Base-by-base conservation (phyloP, 2,113 vertebrate genomes). In the Pagrus major region DNA sequence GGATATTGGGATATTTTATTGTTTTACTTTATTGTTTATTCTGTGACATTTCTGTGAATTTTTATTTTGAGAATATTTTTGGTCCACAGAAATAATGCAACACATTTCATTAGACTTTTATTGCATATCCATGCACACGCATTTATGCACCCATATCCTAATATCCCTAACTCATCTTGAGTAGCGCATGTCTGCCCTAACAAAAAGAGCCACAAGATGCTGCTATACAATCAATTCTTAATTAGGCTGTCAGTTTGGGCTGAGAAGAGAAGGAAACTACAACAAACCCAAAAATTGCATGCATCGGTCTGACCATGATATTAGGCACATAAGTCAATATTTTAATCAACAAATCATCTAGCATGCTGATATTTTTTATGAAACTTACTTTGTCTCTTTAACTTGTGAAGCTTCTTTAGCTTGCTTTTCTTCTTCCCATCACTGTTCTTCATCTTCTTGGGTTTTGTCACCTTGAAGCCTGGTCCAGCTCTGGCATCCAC, bases 401-500 rank as follows among this genome's bases (percentile, higher is more conserved):
- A 86, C 69, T 95, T 95, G 78, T 95, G 94, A 29, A 96, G 92
- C 84, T 85, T 94, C 80, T 90, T 94, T 31, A 96, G 90, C 39
- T 95, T 95, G 89, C 89, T 95, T 80, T 95, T 96, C 80, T 90
- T 95, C 84, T 96, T 96, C 41, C 93, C 94, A 39, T 95, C 95
- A 12, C 81, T 72, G 69, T 91, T 94, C 77, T 95, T 96, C 14
- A 94, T 88, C 88, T 96, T 96, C 73, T 95, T 96, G 44, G 95
- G 95, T 80, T 96, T 96, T 29, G 95, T 94, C 80, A 95, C 55
- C 86, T 96, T 96, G 85, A 96, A 95, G 46, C 95, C 95, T 12
- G 95, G 95, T 3, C 95, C 95, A 58, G 95, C 95, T 86, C 95
- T 92, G 23, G 95, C 95, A 90, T 96, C 95, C 44, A 96, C 95